Conservation (phyloP, 2,888 invertebrate species). For the Lissonota sp. region DNA sequence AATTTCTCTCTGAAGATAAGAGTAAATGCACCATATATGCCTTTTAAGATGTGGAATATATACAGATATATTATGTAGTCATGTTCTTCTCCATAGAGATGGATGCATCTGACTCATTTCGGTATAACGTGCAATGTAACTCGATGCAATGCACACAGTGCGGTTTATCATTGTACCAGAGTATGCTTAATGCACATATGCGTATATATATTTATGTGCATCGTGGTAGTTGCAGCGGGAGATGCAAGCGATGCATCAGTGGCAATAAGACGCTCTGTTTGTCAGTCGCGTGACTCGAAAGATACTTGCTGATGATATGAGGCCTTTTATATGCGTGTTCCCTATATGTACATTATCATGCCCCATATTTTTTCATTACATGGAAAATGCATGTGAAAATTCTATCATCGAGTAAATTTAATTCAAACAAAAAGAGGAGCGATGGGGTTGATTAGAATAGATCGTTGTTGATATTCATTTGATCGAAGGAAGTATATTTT, state of each 20-base stretch:
- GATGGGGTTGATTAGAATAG: too few relatives aligned
- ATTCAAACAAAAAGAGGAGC: too few relatives aligned
- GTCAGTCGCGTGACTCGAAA: conserved; percentile 16
- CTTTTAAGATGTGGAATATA: too few relatives aligned
- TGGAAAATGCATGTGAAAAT: too few relatives aligned
- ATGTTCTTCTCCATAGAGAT: conserved; percentile 22
- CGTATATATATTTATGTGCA: background rate
- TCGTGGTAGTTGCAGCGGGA: conserved; percentile 17
- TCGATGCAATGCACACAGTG: conserved; percentile 30
- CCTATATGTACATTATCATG: background rate
- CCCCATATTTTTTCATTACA: background rate
- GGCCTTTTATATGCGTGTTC: background rate
- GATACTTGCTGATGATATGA: conserved; percentile 36
- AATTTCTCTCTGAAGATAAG: too few relatives aligned
- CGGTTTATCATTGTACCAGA: conserved; percentile 31
- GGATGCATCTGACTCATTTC: conserved; percentile 50
- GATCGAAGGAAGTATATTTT: too few relatives aligned
- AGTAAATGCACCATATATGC: too few relatives aligned
- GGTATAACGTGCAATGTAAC: conserved; percentile 23
- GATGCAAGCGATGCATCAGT: conserved; percentile 21
- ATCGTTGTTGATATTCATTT: too few relatives aligned
- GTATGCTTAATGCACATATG: background rate
- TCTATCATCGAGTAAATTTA: too few relatives aligned
- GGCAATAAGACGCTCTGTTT: conserved; percentile 40
- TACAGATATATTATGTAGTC: too few relatives aligned